Evolutionary conservation across 2,888 invertebrate genomes (phyloP), one percentile per base, ranked within the genome.

Genomic region (Lycophotia porphyrea): DNA sequence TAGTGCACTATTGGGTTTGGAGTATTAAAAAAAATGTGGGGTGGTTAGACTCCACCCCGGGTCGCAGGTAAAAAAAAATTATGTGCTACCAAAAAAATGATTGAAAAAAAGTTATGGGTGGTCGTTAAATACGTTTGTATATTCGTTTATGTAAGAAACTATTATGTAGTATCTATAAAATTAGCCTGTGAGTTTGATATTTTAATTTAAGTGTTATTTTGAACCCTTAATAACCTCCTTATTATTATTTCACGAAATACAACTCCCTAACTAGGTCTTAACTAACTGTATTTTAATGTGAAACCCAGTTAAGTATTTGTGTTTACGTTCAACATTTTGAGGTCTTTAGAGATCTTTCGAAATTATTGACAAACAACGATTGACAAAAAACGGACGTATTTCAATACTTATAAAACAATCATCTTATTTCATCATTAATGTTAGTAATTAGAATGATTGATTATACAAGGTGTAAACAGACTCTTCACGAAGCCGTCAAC

Each of bases 11-110:
- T 94, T 94, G 93, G 94, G 90, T 94, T 95, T 93, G 93, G 88
- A 92, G 83, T 74, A 65, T 81, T 89, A 90, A 91, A 93, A 95
- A 95, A 96, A 94, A 88, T 88, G 89, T 93, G 92, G 95, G 95
- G 95, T 94, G 93, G 93, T 87, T 82, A 82, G 88, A 90, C 93
- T 93, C 95, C 94, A 94, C 96, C 95, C 95, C 88, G 87, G 82
- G 78, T 70, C 44, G 84, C 95, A 95, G 96, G 95, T 95, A 95
- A 90, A 93, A 94, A 94, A 52, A 93, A 90, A 90, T 84, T 89
- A 91, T 87, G 84, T 90, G 75, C n/a, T n/a, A 73, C 76, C 84
- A 91, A 93, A 93, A 92, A 91, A 85, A 77, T 65, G 72, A 71
- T 81, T 87, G 86, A 91, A 91, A 91, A 89, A 89, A 89, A 81